phyloP scores from a whole-genome alignment of 2,888 invertebrate genomes.

The Pyrgus malvae region DNA sequence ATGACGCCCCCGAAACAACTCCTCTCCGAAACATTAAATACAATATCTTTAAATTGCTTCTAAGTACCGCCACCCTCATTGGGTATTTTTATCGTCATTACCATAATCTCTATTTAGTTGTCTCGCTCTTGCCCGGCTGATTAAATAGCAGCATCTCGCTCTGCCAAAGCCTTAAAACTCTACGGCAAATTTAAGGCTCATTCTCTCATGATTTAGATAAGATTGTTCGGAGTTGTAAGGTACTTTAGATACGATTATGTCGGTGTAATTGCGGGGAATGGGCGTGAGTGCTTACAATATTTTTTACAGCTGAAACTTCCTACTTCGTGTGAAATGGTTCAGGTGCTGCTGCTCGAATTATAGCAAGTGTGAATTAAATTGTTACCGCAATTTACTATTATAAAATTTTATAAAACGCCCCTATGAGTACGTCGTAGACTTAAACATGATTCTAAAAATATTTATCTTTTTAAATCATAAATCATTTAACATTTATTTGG shows the following conservation, averaged over 20 bases:
- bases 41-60: conserved; percentile 79
- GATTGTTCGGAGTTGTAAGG: conserved; percentile 61
- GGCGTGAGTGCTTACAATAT: conserved; percentile 41
- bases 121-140: conserved; percentile 46
- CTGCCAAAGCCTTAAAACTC: conserved; percentile 53
- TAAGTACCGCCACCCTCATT: conserved; percentile 76
- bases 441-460: not conserved
- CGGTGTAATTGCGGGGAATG: conserved; percentile 60
- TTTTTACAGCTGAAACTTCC: conserved; percentile 39
- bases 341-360: conserved; percentile 31
- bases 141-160: conserved; percentile 42
- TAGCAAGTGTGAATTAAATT: conserved; percentile 36
- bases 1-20: conserved; percentile 45
- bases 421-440: too few species aligned
- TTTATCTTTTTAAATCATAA: not conserved
- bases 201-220: conserved; percentile 62
- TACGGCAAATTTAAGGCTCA: conserved; percentile 64
- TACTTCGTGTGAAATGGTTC: conserved; percentile 40
- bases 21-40: conserved; percentile 70
- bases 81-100: conserved; percentile 75
- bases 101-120: conserved; percentile 63
- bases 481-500: too few species aligned
- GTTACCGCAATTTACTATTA: conserved; percentile 21
- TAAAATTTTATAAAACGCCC: not conserved
- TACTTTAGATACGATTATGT: conserved; percentile 57